These are phyloP conservation scores for Benitochromis conjunctus DNA, from an alignment of 2,113 vertebrate genomes.

Conservation along the genomic window DNA sequence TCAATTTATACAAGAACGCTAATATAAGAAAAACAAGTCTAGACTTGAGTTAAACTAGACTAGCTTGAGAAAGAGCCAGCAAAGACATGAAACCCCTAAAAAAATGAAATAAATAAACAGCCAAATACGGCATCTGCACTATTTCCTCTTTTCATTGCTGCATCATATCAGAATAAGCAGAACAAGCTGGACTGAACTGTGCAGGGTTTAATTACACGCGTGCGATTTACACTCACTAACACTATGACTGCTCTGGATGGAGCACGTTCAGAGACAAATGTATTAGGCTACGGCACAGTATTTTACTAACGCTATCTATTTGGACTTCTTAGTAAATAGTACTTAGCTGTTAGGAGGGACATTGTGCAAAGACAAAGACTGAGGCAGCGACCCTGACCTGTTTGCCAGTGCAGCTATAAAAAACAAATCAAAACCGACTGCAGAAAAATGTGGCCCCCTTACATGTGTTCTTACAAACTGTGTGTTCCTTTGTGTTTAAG, in stretches of 20 bases:
- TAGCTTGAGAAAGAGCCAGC: neutral
- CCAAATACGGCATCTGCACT: neutral
- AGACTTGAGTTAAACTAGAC: neutral
- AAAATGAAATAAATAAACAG: neutral
- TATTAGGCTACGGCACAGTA: constrained; percentile 9
- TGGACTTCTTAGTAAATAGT: neutral
- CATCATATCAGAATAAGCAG: neutral
- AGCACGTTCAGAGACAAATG: neutral
- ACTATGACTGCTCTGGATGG: neutral
- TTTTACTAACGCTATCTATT: constrained; percentile 15
- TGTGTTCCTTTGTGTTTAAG: neutral
- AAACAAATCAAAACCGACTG: neutral
- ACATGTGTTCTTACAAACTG: neutral
- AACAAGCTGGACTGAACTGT: neutral
- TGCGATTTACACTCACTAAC: neutral
- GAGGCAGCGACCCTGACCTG: neutral
- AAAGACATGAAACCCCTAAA: neutral
- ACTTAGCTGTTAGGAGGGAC: neutral
- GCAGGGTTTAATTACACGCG: neutral
- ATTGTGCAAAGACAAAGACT: neutral
- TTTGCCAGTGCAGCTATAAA: neutral
- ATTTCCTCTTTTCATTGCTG: neutral
- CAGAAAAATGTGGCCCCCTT: neutral
- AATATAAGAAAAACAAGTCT: constrained; percentile 14
- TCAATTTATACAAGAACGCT: constrained; percentile 29